Evolutionary conservation across 2,113 vertebrate species (phyloP).

Genomic region (Dipodomys stephensi): DNA sequence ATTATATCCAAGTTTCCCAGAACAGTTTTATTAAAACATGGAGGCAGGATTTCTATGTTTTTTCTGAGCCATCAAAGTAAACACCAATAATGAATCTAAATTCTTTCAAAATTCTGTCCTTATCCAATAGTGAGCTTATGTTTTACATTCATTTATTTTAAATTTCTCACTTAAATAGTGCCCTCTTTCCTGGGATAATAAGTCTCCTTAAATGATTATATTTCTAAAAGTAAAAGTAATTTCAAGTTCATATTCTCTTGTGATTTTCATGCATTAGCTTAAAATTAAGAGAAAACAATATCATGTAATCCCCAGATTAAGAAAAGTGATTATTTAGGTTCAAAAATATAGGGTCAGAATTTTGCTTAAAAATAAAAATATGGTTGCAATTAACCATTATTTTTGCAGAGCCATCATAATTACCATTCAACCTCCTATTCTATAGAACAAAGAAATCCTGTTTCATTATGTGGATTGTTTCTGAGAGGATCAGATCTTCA

Average conservation of each 20-base stretch:
- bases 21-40: not conserved
- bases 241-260: not conserved
- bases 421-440: constrained; percentile 50
- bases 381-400: constrained; percentile 58
- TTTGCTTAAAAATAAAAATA: constrained; percentile 64
- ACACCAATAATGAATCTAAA: not conserved
- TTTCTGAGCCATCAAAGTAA: not conserved
- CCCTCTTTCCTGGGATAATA: not conserved
- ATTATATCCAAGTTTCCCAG: not conserved
- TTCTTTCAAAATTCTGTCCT: not conserved
- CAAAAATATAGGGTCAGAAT: constrained; percentile 43
- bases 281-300: constrained; percentile 42
- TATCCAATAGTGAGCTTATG: not conserved
- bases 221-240: constrained; percentile 29
- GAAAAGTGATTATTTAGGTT: constrained; percentile 14
- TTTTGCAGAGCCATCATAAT: constrained; percentile 68
- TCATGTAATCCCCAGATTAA: not conserved
- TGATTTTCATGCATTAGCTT: constrained; percentile 46
- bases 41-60: not conserved
- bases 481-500: constrained; percentile 52
- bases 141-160: constrained; percentile 24
- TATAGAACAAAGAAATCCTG: constrained; percentile 63
- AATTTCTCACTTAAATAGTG: not conserved
- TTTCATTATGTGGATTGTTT: constrained; percentile 64
- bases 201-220: not conserved